Evolutionary conservation across 2,888 invertebrate genomes (phyloP).

Genomic region (Drosophila setosimentum): DNA sequence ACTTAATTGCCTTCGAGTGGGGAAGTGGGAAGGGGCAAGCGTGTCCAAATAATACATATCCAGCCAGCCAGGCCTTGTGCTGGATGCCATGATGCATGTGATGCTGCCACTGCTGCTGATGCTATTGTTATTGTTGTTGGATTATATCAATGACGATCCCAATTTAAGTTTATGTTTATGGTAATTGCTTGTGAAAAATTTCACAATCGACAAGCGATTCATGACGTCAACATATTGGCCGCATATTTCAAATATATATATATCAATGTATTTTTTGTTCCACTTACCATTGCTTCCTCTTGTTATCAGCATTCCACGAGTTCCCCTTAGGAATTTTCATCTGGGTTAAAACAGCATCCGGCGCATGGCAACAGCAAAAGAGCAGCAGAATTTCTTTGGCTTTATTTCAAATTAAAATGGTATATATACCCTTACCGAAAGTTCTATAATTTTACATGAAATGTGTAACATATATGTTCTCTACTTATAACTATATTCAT

Average conservation of each 20-base stretch:
- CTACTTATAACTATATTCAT: not conserved
- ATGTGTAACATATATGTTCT: not conserved
- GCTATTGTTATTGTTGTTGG: constrained; percentile 29
- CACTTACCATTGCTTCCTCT: constrained; percentile 32
- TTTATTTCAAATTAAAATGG: constrained; percentile 17
- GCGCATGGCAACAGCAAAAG: constrained; percentile 60
- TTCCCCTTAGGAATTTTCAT: not conserved
- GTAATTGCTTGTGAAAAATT: constrained; percentile 76
- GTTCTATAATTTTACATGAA: not conserved
- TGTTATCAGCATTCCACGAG: constrained; percentile 39
- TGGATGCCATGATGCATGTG: constrained; percentile 41
- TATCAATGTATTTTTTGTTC: constrained; percentile 26
- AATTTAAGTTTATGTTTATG: constrained; percentile 79
- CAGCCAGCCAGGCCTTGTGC: constrained; percentile 14
- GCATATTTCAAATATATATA: constrained; percentile 31
- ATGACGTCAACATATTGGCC: constrained; percentile 46
- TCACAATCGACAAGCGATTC: constrained; percentile 18
- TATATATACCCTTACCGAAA: not conserved
- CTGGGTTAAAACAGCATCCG: constrained; percentile 19
- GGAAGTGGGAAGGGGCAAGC: not conserved
- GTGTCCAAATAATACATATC: constrained; percentile 14
- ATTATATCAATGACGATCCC: constrained; percentile 57
- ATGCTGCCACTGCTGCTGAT: constrained; percentile 30
- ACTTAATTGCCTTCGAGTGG: constrained; percentile 45
- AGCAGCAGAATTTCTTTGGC: constrained; percentile 3